These are phyloP conservation scores for Pogonocichla stellata DNA, from an alignment of 2,113 vertebrate genomes.

Conservation along the genomic window DNA sequence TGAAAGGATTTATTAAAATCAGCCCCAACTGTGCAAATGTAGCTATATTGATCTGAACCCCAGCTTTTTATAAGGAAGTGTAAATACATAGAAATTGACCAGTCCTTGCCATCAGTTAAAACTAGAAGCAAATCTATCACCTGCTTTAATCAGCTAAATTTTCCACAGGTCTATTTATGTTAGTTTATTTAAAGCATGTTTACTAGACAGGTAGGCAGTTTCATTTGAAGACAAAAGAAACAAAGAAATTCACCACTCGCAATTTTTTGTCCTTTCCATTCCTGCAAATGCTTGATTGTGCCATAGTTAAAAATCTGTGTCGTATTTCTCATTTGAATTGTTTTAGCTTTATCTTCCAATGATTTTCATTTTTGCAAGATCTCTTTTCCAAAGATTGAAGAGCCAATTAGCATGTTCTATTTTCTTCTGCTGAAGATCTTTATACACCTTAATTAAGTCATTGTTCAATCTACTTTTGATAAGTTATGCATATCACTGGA, in stretches of 20 bases:
- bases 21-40: neutral
- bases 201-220: neutral
- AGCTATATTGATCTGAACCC: neutral
- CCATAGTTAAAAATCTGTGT: neutral
- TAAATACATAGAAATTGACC: neutral
- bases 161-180: neutral
- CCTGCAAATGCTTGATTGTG: neutral
- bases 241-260: neutral
- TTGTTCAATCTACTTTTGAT: neutral
- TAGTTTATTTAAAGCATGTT: neutral
- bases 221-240: neutral
- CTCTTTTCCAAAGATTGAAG: neutral
- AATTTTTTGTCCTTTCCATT: neutral
- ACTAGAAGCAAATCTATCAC: neutral
- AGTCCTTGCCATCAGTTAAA: neutral
- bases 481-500: neutral
- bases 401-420: neutral
- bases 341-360: neutral
- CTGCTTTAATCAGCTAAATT: neutral
- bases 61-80: neutral
- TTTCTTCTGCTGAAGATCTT: neutral
- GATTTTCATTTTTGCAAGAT: neutral
- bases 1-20: neutral
- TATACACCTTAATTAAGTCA: constrained; percentile 3
- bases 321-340: neutral